phyloP scores from a whole-genome alignment of 2,888 invertebrate genomes.

The Drosophila emarginata region DNA sequence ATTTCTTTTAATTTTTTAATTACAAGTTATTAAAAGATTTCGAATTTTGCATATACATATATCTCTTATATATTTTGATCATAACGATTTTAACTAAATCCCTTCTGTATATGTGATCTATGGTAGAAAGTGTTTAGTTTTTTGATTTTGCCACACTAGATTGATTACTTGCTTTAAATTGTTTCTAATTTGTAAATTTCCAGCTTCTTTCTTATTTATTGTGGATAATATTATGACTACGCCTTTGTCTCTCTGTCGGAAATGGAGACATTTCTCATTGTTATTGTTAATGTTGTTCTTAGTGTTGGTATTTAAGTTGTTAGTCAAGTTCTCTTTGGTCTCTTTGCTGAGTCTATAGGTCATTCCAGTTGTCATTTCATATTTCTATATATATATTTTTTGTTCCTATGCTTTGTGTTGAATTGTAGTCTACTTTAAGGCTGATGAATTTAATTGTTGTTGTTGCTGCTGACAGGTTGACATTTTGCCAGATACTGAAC shows the following conservation, averaged over 20 bases:
- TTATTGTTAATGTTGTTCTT: constrained; percentile 23
- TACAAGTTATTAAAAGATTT: no score
- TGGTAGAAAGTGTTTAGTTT: no score
- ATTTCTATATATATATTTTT: constrained; percentile 24
- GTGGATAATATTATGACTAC: neutral
- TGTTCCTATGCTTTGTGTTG: neutral
- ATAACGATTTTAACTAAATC: no score
- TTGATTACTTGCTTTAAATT: no score
- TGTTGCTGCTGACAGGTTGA: constrained; percentile 5
- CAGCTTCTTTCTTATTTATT: no score
- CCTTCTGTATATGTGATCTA: no score
- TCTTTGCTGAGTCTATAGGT: constrained; percentile 52
- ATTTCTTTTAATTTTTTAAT: no score
- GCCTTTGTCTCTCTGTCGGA: neutral
- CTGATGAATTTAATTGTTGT: neutral
- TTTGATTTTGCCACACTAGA: no score
- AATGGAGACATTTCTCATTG: constrained; percentile 23
- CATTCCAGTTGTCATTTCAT: constrained; percentile 64
- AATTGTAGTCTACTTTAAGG: constrained; percentile 27
- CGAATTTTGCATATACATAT: no score
- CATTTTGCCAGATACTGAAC: neutral
- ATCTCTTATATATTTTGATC: no score
- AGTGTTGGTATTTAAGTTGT: constrained; percentile 66
- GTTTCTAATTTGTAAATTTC: no score
- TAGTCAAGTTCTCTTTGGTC: constrained; percentile 52